Evolutionary conservation across 2,797 vertebrate genomes (phyloP).

Genomic region (Schizopygopsis pylzovi): DNA sequence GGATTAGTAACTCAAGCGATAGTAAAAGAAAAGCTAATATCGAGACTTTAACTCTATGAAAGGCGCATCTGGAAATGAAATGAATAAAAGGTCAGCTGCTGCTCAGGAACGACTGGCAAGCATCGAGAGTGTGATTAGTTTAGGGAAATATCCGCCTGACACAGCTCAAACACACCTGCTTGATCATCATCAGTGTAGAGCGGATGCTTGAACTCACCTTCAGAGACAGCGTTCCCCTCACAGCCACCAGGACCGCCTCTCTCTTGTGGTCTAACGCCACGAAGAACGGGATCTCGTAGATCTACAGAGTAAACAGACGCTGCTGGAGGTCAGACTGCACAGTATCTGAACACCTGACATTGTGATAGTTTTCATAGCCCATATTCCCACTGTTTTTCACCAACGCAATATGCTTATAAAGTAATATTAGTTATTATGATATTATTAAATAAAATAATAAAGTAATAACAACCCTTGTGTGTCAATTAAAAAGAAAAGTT

Average conservation of each 20-base stretch:
- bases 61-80: background rate
- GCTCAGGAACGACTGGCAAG: background rate
- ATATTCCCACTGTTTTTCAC: background rate
- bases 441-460: background rate
- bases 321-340: background rate
- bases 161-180: background rate
- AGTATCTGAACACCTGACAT: background rate
- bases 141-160: background rate
- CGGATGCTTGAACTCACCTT: conserved; percentile 76
- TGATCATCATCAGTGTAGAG: background rate
- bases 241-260: conserved; percentile 90
- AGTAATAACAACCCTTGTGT: background rate
- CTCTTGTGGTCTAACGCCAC: conserved; percentile 95
- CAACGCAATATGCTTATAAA: background rate
- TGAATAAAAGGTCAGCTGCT: background rate
- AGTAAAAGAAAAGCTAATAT: background rate
- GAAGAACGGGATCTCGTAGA: conserved; percentile 95
- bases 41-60: background rate
- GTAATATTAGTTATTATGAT: too few relatives aligned
- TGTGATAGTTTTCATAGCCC: background rate
- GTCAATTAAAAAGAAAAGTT: background rate
- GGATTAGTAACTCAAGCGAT: background rate
- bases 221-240: conserved; percentile 95
- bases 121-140: background rate
- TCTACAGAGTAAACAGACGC: conserved; percentile 72